Evolutionary conservation across 2,797 vertebrate genomes (phyloP).

Genomic region (Hephaestus fuliginosus): DNA sequence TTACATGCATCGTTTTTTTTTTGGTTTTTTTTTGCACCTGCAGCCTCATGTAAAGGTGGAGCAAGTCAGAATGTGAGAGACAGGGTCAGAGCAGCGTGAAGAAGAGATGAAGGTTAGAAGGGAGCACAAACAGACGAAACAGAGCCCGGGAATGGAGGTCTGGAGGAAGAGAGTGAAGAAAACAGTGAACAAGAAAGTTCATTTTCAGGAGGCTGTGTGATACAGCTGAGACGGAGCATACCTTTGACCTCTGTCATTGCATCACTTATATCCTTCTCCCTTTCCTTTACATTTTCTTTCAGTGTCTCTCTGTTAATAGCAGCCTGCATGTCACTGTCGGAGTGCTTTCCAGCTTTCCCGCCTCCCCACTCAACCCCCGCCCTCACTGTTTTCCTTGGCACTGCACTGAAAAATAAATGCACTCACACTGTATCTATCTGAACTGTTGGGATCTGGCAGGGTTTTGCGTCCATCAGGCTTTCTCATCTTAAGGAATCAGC

Average conservation of each 20-base stretch:
- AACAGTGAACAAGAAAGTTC: background rate
- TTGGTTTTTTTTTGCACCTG: constrained; percentile 38
- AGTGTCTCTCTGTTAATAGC: constrained; percentile 52
- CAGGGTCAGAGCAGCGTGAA: constrained; percentile 58
- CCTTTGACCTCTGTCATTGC: constrained; percentile 57
- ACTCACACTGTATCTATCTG: constrained; percentile 59
- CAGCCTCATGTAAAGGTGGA: constrained; percentile 41
- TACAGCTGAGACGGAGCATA: constrained; percentile 8
- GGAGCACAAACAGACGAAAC: constrained; percentile 21
- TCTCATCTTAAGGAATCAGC: constrained; percentile 73
- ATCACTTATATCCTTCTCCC: constrained; percentile 2
- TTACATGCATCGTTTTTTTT: constrained; percentile 15
- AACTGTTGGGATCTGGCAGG: constrained; percentile 60
- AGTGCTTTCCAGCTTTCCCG: constrained; percentile 68
- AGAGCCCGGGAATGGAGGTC: background rate
- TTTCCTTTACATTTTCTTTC: constrained; percentile 32
- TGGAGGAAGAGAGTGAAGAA: background rate
- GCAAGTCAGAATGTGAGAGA: constrained; percentile 35
- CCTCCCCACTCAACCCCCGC: constrained; percentile 55
- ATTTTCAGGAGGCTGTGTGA: constrained; percentile 23
- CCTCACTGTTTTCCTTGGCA: constrained; percentile 53
- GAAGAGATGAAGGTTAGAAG: constrained; percentile 66
- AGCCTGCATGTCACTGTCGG: constrained; percentile 49
- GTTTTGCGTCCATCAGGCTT: constrained; percentile 69
- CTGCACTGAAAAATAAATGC: constrained; percentile 77